Conservation (phyloP, 2,113 vertebrate genomes). For the Deroptyus accipitrinus region DNA sequence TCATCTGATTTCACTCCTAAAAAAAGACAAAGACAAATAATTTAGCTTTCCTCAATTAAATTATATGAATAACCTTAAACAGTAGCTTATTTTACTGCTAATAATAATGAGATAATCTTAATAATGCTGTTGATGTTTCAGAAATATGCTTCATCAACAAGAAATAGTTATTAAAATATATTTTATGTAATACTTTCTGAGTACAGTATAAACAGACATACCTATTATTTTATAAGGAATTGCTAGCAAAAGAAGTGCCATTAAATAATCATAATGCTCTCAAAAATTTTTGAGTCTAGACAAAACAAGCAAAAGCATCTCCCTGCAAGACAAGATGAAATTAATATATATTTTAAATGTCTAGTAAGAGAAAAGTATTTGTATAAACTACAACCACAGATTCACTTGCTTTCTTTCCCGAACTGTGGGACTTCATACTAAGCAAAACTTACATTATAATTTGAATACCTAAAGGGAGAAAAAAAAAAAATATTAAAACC, state of each 20-base stretch:
- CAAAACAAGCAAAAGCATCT: neutral
- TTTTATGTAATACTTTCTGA: neutral
- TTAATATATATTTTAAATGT: neutral
- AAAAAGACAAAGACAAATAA: conserved; percentile 8
- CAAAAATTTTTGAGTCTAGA: neutral
- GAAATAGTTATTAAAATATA: neutral
- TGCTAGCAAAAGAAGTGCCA: neutral
- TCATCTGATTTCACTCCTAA: conserved; percentile 5
- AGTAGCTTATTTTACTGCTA: neutral
- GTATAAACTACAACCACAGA: neutral
- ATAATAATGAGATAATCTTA: neutral
- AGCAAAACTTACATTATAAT: neutral
- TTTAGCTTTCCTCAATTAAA: neutral
- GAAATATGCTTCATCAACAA: neutral
- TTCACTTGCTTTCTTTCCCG: neutral
- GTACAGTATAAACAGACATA: neutral
- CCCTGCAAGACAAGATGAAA: neutral
- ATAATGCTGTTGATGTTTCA: neutral
- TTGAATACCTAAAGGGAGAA: neutral
- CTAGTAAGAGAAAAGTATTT: neutral
- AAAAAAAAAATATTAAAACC: neutral
- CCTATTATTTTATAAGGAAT: neutral
- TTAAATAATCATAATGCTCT: neutral
- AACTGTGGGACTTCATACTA: neutral
- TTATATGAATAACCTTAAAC: neutral